Percentiles rank a stretch among this genome's conserved stretches.
Evolutionary conservation across 2,888 invertebrate species (phyloP).

Genomic region (Rhorus exstirpatorius): DNA sequence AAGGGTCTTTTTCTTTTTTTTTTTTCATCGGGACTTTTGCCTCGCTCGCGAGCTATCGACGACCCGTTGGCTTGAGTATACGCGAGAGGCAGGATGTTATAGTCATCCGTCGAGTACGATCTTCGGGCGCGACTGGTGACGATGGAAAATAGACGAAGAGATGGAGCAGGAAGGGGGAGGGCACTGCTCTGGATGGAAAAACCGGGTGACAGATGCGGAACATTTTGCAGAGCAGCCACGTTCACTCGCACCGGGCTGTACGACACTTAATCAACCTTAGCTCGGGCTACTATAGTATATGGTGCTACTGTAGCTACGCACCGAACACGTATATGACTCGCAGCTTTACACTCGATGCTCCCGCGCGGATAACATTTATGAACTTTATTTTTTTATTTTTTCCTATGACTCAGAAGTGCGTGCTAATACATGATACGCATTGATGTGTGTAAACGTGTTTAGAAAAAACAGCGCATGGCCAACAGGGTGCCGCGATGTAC

Average conservation of each 20-base stretch:
- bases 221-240: slow-evolving; percentile 79
- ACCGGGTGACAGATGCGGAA: slow-evolving; percentile 83
- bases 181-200: slow-evolving; percentile 77
- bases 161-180: slow-evolving; percentile 25
- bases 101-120: slow-evolving; percentile 26
- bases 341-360: slow-evolving; percentile 15
- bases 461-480: not conserved
- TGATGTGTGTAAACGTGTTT: slow-evolving; percentile 25
- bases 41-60: slow-evolving; percentile 28
- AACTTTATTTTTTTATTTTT: slow-evolving; percentile 35
- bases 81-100: slow-evolving; percentile 1
- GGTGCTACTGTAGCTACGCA: slow-evolving; percentile 31
- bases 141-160: slow-evolving; percentile 32
- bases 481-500: not conserved
- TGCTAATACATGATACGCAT: slow-evolving; percentile 27
- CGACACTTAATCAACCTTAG: slow-evolving; percentile 83
- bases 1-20: not conserved
- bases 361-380: slow-evolving; percentile 16
- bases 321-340: slow-evolving; percentile 73
- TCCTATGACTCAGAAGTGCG: slow-evolving; percentile 27
- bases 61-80: not conserved
- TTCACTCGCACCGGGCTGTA: slow-evolving; percentile 75
- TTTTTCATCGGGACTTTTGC: slow-evolving; percentile 25
- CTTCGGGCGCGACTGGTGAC: slow-evolving; percentile 26
- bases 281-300: slow-evolving; percentile 54